A percentile compares a stretch with the other conserved stretches of the same genome.
Conservation (phyloP, 2,797 vertebrate species). For the Catharus ustulatus region DNA sequence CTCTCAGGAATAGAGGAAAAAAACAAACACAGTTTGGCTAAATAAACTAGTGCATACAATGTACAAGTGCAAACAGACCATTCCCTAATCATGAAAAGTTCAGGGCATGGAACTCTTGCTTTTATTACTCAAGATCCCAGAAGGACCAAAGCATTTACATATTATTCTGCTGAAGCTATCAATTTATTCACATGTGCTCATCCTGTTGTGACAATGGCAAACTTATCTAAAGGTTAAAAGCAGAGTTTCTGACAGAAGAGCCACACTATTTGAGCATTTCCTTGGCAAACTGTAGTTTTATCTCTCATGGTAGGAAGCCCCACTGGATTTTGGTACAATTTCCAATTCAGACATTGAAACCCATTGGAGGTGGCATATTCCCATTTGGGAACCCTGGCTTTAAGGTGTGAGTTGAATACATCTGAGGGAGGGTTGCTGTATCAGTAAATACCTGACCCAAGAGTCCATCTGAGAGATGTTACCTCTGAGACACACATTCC, state of each 20-base stretch:
- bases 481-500: neutral
- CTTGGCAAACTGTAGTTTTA: neutral
- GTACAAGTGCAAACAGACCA: neutral
- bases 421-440: rapidly evolving
- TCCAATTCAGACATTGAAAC: neutral
- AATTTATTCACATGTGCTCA: neutral
- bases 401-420: neutral
- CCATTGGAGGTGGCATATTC: neutral
- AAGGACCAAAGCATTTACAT: neutral
- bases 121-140: constrained; percentile 1
- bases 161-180: neutral
- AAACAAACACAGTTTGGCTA: constrained; percentile 20
- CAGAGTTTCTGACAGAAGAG: neutral
- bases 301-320: neutral
- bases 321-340: neutral
- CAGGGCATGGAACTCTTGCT: neutral
- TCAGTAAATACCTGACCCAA: neutral
- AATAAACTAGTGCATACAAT: neutral
- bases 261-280: neutral
- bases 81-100: neutral
- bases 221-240: neutral
- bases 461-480: neutral
- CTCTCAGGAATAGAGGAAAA: neutral
- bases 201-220: neutral
- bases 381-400: neutral